These are phyloP conservation scores for Anguilla anguilla DNA, from an alignment of 2,797 vertebrate genomes.

Conservation along the genomic window DNA sequence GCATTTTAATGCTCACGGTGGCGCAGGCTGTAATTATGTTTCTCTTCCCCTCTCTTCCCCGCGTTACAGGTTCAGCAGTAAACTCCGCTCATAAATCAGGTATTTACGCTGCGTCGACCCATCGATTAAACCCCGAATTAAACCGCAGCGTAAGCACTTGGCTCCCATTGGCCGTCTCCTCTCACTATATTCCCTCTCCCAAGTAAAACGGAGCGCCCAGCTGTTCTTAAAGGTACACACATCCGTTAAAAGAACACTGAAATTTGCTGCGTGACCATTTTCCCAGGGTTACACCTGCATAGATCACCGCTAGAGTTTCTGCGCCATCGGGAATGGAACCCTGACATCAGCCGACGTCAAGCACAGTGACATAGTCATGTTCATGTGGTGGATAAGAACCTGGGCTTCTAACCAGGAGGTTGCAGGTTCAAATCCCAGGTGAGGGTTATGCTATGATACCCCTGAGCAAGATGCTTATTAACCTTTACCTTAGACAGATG, in stretches of 20 bases:
- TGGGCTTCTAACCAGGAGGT: neutral
- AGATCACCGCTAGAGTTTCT: neutral
- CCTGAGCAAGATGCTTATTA: neutral
- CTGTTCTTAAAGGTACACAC: neutral
- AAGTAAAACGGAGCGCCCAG: neutral
- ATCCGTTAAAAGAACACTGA: neutral
- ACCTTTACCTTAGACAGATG: neutral
- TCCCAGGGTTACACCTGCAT: neutral
- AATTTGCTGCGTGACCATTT: neutral
- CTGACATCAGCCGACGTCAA: neutral
- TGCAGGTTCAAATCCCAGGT: neutral
- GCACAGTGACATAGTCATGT: neutral
- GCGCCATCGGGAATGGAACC: neutral
- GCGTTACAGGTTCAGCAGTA: neutral
- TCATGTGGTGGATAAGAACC: neutral
- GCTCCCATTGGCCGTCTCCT: neutral
- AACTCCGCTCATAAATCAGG: neutral
- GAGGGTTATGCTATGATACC: neutral
- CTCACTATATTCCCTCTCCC: neutral
- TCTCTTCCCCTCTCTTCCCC: neutral
- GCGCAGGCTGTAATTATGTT: neutral
- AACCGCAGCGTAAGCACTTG: neutral
- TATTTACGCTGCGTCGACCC: neutral
- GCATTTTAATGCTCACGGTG: neutral
- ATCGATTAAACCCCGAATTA: neutral